These are phyloP conservation scores for Pristionchus maxplancki DNA, from an alignment of 2,888 invertebrate species.

Conservation along the genomic window DNA sequence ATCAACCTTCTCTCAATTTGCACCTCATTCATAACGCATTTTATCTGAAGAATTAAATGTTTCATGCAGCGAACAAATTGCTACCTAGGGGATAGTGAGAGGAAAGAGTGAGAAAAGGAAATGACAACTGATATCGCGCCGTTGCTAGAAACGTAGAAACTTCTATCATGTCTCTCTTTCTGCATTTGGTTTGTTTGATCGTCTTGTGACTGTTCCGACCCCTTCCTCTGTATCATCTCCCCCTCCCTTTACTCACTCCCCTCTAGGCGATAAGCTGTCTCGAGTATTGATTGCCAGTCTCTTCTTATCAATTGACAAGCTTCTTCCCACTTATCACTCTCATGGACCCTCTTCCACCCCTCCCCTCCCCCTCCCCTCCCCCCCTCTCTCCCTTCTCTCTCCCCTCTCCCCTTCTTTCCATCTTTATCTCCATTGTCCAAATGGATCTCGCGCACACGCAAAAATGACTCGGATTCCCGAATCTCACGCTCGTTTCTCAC, in stretches of 20 bases:
- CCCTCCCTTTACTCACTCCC: neutral
- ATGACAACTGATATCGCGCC: neutral
- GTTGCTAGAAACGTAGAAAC: neutral
- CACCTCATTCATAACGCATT: no score
- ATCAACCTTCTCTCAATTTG: neutral
- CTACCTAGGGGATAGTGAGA: no score
- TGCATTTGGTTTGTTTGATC: conserved; percentile 5
- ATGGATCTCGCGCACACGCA: neutral
- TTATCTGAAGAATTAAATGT: no score
- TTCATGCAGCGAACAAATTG: no score
- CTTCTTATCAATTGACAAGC: conserved; percentile 18
- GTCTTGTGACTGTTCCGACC: conserved; percentile 2
- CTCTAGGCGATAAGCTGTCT: conserved; percentile 22
- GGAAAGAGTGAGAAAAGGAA: no score
- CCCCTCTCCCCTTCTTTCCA: neutral
- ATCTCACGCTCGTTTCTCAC: neutral
- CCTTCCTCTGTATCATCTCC: neutral
- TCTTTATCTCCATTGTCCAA: conserved; percentile 26
- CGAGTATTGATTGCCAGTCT: neutral
- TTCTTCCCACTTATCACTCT: neutral
- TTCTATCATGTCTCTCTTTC: conserved; percentile 9
- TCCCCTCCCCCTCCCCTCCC: neutral
- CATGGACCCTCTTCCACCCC: neutral
- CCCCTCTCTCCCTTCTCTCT: neutral
- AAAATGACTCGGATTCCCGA: conserved; percentile 24